A percentile compares a stretch with the other conserved stretches of the same genome.
phyloP scores from a whole-genome alignment of 2,888 invertebrate species.

The Heteromurus nitidus region DNA sequence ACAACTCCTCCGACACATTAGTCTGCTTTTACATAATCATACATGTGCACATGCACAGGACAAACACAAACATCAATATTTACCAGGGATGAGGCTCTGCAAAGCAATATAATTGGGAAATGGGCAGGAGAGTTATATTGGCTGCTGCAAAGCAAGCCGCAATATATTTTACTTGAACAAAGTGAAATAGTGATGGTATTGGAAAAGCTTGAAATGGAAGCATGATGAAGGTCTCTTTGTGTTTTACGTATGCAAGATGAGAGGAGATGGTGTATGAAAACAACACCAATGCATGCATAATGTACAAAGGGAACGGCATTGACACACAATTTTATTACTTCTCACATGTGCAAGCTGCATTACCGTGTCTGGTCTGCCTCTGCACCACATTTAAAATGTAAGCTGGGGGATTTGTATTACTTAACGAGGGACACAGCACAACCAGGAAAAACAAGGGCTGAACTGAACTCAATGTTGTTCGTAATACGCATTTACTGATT shows the following conservation, averaged over 20 bases:
- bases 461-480: background rate
- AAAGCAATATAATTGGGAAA: background rate
- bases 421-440: conserved; percentile 19
- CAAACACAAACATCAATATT: background rate
- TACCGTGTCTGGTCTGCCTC: background rate
- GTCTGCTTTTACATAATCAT: conserved; percentile 9
- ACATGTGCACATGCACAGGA: conserved; percentile 4
- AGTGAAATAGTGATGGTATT: background rate
- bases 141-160: background rate
- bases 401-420: conserved; percentile 10
- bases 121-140: background rate
- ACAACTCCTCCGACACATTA: background rate
- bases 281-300: conserved; percentile 10
- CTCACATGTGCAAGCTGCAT: background rate
- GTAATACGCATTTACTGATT: background rate
- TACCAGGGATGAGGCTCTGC: too few relatives aligned
- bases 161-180: background rate
- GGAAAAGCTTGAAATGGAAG: background rate
- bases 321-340: conserved; percentile 33
- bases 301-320: conserved; percentile 17
- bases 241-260: background rate
- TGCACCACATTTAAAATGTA: conserved; percentile 13
- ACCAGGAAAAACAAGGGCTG: background rate
- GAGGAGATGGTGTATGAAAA: too few relatives aligned
- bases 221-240: conserved; percentile 17